Conservation (phyloP, 2,888 invertebrate genomes). For the Latrodectus hesperus region DNA sequence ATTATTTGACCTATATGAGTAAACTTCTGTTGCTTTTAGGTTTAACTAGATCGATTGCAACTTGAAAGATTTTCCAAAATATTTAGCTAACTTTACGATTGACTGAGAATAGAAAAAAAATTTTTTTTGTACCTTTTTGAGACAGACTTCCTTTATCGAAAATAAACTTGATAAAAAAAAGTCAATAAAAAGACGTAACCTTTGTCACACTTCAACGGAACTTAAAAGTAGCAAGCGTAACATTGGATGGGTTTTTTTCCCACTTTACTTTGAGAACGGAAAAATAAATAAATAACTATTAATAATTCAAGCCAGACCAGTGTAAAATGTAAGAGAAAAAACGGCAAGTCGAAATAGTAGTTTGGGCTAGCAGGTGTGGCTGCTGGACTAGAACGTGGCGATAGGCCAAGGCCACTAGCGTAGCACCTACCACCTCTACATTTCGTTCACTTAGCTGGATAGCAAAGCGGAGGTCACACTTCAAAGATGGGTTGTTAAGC, state of each 20-base stretch:
- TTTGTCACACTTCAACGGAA: background rate
- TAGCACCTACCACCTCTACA: conserved; percentile 68
- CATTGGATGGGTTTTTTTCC: background rate
- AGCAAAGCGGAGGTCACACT: conserved; percentile 62
- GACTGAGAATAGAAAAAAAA: no score
- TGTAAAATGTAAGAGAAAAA: background rate
- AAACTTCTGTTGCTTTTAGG: no score
- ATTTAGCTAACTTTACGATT: no score
- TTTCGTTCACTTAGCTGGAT: conserved; percentile 37
- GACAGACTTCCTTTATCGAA: no score
- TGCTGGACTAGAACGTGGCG: conserved; percentile 69
- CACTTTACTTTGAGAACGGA: background rate
- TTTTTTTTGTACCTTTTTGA: no score
- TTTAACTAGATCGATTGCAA: no score
- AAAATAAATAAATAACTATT: conserved; percentile 9
- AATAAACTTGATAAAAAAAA: background rate
- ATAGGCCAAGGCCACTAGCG: conserved; percentile 68
- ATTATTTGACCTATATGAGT: no score
- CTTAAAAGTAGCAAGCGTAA: background rate
- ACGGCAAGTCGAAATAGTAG: conserved; percentile 44
- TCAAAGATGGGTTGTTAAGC: background rate
- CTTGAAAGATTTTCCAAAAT: no score
- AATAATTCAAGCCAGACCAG: conserved; percentile 13
- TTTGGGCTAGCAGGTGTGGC: conserved; percentile 63
- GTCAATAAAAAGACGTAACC: background rate